A percentile compares a stretch with the other conserved stretches of the same genome.
These are phyloP conservation scores for Stomatorhinus ivindoensis DNA, from an alignment of 2,113 vertebrate genomes.

Conservation along the genomic window DNA sequence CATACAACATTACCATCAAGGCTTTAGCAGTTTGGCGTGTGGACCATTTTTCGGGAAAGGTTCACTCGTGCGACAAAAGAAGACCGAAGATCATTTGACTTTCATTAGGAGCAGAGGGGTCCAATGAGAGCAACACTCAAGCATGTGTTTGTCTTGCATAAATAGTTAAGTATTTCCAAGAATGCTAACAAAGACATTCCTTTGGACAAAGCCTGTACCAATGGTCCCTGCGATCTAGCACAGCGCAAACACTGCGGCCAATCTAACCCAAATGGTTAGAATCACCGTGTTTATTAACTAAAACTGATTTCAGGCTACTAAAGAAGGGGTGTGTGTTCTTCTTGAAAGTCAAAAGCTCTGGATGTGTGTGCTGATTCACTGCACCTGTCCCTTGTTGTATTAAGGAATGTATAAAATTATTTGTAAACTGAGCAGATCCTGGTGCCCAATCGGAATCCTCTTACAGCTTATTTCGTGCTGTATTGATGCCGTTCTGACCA, in stretches of 20 bases:
- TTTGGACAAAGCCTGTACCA: slow-evolving; percentile 7
- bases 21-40: slow-evolving; percentile 12
- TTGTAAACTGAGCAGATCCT: neutral
- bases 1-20: slow-evolving; percentile 29
- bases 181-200: slow-evolving; percentile 6
- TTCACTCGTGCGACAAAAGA: slow-evolving; percentile 7
- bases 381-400: neutral
- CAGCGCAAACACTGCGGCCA: neutral
- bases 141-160: neutral
- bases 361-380: slow-evolving; percentile 6
- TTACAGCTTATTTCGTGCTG: neutral
- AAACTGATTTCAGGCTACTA: neutral
- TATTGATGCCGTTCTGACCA: neutral
- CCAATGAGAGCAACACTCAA: slow-evolving; percentile 4
- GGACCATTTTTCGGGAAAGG: slow-evolving; percentile 26
- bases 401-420: neutral
- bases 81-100: slow-evolving; percentile 28
- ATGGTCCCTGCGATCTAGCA: slow-evolving; percentile 2
- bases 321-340: neutral
- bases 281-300: slow-evolving; percentile 22
- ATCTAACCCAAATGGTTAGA: slow-evolving; percentile 21
- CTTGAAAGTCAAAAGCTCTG: slow-evolving; percentile 11
- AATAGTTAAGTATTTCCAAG: slow-evolving; percentile 19
- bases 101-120: slow-evolving; percentile 34
- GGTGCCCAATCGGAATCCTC: neutral